Evolutionary conservation across 2,113 vertebrate genomes (phyloP).

Genomic region (Dicerorhinus sumatrensis): DNA sequence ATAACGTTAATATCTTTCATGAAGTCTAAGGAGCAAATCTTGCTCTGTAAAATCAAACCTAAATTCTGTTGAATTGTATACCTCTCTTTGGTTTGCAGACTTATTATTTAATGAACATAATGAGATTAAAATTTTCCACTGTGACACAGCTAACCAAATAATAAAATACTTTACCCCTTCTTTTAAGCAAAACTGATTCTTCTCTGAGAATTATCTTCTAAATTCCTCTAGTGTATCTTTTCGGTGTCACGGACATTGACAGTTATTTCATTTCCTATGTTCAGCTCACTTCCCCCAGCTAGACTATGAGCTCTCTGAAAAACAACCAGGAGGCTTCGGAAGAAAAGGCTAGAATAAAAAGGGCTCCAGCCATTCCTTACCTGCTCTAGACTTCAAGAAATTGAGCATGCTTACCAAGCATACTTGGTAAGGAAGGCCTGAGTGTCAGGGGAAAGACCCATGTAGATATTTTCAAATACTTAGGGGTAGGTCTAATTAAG

Average conservation of each 20-base stretch:
- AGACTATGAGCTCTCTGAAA: background rate
- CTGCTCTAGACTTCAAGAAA: background rate
- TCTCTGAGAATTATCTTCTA: background rate
- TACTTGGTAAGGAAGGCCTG: background rate
- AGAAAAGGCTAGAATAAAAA: background rate
- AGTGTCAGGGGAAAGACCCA: background rate
- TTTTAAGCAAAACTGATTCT: background rate
- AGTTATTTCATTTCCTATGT: background rate
- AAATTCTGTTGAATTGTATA: background rate
- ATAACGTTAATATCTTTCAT: background rate
- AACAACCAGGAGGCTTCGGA: background rate
- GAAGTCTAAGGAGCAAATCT: background rate
- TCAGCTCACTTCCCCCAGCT: background rate
- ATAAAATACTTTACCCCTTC: background rate
- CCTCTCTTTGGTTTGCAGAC: background rate
- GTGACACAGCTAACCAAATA: background rate
- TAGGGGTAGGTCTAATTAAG: background rate
- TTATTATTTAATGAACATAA: background rate
- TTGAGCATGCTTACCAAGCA: background rate
- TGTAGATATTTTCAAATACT: background rate
- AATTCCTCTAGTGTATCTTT: background rate
- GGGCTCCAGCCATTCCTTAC: background rate
- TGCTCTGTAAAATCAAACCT: background rate
- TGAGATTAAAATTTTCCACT: conserved; percentile 18
- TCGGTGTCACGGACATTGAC: background rate